phyloP scores from a whole-genome alignment of 2,797 vertebrate genomes.

The Leucoraja ocellata region DNA sequence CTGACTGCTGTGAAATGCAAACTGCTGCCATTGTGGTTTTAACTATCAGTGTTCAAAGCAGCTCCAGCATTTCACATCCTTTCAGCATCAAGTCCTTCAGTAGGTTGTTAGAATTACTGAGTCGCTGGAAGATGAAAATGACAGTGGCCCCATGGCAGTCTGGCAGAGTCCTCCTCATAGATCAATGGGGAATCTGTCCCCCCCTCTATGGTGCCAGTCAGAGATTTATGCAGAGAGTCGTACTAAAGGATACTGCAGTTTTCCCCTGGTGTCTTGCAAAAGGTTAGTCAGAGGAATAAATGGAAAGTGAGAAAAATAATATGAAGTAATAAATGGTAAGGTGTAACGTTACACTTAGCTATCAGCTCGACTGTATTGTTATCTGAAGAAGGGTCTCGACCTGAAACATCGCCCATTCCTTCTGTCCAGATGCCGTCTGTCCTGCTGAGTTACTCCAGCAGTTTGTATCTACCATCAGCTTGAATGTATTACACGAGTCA shows the following conservation, averaged over 20 bases:
- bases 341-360: not conserved
- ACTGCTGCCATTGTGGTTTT: not conserved
- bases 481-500: not conserved
- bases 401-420: too few relatives aligned
- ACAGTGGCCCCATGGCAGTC: not conserved
- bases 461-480: too few relatives aligned
- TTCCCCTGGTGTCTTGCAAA: not conserved
- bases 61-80: too few relatives aligned
- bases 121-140: not conserved
- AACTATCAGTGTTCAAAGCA: too few relatives aligned
- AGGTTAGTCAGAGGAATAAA: not conserved
- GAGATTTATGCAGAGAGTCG: too few relatives aligned
- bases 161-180: too few relatives aligned
- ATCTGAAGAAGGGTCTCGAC: too few relatives aligned
- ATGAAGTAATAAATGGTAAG: not conserved
- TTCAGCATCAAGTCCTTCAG: not conserved
- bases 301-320: not conserved
- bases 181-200: not conserved
- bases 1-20: not conserved
- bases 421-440: too few relatives aligned
- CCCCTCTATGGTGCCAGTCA: not conserved
- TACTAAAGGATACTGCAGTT: not conserved
- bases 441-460: too few relatives aligned
- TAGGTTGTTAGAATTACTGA: not conserved
- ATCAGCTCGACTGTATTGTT: not conserved